Conservation (phyloP, 1,140 invertebrate species). For the Pogonus chalceus region DNA sequence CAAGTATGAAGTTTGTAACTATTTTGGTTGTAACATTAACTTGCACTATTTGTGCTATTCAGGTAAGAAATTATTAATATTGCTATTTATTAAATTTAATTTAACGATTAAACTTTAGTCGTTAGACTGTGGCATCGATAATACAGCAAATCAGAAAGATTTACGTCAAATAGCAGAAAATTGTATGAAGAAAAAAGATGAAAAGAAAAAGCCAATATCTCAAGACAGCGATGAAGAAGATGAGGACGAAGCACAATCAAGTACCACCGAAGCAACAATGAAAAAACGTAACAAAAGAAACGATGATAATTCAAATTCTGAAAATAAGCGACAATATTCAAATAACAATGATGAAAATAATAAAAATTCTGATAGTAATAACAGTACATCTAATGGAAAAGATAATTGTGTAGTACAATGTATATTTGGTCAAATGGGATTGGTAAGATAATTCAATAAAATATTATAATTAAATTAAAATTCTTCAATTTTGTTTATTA, state of each 20-base stretch:
- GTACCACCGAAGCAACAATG: background rate
- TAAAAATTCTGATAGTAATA: slow-evolving; percentile 1
- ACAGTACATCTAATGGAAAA: slow-evolving; percentile 5
- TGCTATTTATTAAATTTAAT: too few species aligned
- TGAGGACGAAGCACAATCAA: slow-evolving; percentile 3
- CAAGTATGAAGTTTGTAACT: too few species aligned
- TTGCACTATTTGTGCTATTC: too few species aligned
- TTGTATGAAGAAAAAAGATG: slow-evolving; percentile 15
- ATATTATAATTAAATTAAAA: background rate
- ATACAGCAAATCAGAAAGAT: slow-evolving; percentile 11
- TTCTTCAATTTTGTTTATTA: background rate
- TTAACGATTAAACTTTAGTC: slow-evolving; percentile 17
- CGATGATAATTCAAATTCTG: background rate
- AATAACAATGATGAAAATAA: slow-evolving; percentile 12
- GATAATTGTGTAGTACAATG: slow-evolving; percentile 20
- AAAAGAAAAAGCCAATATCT: background rate
- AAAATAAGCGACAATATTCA: slow-evolving; percentile 9
- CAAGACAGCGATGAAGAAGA: slow-evolving; percentile 10
- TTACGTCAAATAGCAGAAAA: slow-evolving; percentile 12
- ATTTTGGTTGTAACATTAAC: too few species aligned
- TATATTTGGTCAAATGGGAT: slow-evolving; percentile 16
- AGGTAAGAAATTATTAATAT: too few species aligned
- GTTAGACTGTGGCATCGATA: slow-evolving; percentile 25
- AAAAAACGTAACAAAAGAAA: slow-evolving; percentile 7
- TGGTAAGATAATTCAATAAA: slow-evolving; percentile 11